These are phyloP conservation scores for Takifugu bimaculatus DNA, from an alignment of 2,113 vertebrate species.

Conservation along the genomic window DNA sequence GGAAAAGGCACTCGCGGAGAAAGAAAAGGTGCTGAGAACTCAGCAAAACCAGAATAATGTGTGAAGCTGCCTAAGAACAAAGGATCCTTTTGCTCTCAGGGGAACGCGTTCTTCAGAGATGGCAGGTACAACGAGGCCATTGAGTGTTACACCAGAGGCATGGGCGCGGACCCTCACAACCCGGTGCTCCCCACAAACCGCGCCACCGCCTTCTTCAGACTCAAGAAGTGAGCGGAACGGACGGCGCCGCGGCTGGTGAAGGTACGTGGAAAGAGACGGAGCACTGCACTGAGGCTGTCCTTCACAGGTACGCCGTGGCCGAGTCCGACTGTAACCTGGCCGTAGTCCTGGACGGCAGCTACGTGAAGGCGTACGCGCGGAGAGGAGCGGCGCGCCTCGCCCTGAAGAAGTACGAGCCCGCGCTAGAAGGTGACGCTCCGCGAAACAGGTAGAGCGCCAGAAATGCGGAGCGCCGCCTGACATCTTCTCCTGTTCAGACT, in stretches of 20 bases:
- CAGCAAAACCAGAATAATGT: background rate
- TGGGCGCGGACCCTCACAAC: constrained; percentile 88
- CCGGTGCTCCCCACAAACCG: constrained; percentile 90
- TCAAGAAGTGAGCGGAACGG: constrained; percentile 81
- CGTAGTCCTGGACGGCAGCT: constrained; percentile 84
- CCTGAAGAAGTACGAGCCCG: constrained; percentile 81
- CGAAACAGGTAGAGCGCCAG: background rate
- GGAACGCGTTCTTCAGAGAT: constrained; percentile 86
- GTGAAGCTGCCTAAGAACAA: background rate
- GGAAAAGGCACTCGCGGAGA: constrained; percentile 82
- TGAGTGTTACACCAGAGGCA: constrained; percentile 90
- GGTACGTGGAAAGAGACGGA: background rate
- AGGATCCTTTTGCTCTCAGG: constrained; percentile 68
- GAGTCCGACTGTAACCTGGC: constrained; percentile 96
- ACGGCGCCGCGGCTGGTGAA: background rate
- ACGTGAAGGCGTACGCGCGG: constrained; percentile 83
- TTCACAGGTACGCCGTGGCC: constrained; percentile 83
- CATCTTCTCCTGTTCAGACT: constrained; percentile 74
- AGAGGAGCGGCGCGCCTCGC: constrained; percentile 85
- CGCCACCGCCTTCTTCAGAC: constrained; percentile 85
- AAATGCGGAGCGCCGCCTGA: background rate
- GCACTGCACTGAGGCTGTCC: no score
- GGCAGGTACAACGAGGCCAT: constrained; percentile 89
- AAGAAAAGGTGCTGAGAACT: constrained; percentile 81
- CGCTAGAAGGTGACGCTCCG: constrained; percentile 80